phyloP scores from a whole-genome alignment of 2,113 vertebrate species.

The Chiloscyllium plagiosum region DNA sequence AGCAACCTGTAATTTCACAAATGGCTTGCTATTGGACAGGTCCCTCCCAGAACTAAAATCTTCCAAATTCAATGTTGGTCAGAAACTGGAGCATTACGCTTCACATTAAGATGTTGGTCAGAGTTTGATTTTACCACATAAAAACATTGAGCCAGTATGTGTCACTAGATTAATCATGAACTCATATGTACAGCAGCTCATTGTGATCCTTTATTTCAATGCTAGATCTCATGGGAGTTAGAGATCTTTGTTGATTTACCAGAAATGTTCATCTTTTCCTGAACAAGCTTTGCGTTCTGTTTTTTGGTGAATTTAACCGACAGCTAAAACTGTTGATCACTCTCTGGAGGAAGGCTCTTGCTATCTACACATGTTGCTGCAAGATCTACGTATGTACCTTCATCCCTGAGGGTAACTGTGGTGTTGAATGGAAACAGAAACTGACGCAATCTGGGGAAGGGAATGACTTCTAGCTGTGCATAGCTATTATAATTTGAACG shows the following conservation, averaged over 20 bases:
- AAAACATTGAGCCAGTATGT: background rate
- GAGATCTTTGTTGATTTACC: background rate
- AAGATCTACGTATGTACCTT: background rate
- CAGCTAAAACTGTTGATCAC: no score
- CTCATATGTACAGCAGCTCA: background rate
- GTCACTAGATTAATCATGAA: background rate
- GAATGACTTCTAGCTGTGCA: background rate
- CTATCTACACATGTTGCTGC: background rate
- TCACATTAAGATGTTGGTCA: background rate
- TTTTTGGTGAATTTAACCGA: background rate
- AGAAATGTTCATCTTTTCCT: background rate
- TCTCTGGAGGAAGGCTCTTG: background rate
- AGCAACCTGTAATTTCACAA: background rate
- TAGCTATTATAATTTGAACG: background rate
- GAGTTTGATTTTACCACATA: background rate
- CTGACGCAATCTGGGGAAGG: background rate
- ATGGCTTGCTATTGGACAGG: background rate
- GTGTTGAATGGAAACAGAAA: constrained; percentile 1
- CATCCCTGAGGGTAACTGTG: background rate
- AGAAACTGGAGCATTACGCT: background rate
- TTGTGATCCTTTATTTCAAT: background rate
- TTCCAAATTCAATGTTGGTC: background rate
- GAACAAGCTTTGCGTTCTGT: background rate
- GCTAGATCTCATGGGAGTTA: background rate
- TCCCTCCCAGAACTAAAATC: background rate